These are phyloP conservation scores for Apeira syringaria DNA, from an alignment of 2,888 invertebrate species.

Conservation along the genomic window DNA sequence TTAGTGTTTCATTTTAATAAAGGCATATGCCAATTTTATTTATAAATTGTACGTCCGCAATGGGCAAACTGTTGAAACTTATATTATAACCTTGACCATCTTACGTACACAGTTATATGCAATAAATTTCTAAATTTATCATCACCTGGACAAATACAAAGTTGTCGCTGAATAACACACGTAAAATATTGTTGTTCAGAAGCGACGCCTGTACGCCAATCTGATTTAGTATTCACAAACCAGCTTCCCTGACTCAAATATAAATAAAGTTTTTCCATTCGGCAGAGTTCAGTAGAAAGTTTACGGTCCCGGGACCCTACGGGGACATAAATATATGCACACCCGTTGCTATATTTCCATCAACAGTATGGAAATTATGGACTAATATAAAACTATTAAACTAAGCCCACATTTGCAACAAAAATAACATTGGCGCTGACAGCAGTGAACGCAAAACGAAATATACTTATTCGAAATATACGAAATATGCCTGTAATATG, in stretches of 20 bases:
- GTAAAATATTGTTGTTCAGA: slow-evolving; percentile 39
- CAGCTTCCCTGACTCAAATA: slow-evolving; percentile 68
- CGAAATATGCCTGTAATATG: no score
- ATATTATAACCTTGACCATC: no score
- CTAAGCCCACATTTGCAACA: neutral
- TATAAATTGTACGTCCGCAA: no score
- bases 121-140: slow-evolving; percentile 20
- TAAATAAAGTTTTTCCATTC: slow-evolving; percentile 78
- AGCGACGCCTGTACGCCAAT: slow-evolving; percentile 38
- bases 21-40: no score
- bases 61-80: no score
- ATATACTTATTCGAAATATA: no score
- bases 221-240: slow-evolving; percentile 75
- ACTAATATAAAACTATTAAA: neutral
- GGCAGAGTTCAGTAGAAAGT: slow-evolving; percentile 61
- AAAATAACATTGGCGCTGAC: no score
- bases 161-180: slow-evolving; percentile 26
- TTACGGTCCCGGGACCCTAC: slow-evolving; percentile 58
- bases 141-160: slow-evolving; percentile 26
- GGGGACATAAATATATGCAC: slow-evolving; percentile 71
- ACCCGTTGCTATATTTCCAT: slow-evolving; percentile 25
- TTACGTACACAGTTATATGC: no score
- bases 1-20: no score
- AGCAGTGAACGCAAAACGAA: no score
- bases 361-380: slow-evolving; percentile 13